Evolutionary conservation across 35 echinoderm and acorn worm genomes (phyloP), one percentile per base, ranked within the genome.

Genomic region (Lytechinus pictus): DNA sequence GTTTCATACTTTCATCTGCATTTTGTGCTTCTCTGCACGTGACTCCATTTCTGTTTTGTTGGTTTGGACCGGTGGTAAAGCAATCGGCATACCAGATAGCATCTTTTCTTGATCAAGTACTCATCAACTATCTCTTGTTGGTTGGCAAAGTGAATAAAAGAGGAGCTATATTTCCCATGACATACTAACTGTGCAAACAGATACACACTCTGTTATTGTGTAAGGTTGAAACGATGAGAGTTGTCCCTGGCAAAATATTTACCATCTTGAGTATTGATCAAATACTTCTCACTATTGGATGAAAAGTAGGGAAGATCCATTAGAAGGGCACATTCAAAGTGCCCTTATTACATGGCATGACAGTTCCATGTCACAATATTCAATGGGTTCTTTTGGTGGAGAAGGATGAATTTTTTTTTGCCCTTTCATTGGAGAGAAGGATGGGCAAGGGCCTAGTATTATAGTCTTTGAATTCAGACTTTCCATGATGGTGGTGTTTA

Each of bases 161-260:
- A 79, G 21, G 19, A n/a, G 12, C 19, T 4, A 79, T 79, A 19
- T 79, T 79, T 79, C 66, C n/a, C 66, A 79, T 79, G 66, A 79
- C 66, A 79, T 79, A 5, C 66, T 79, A 79, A 79, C 66, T 79
- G n/a, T 79, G 66, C 66, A 79, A 79, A 79, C 66, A 79, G 66
- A 79, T 79, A 79, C 66, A 79, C 66, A 24, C 66, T n/a, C 14
- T 79, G 66, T 79, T 79, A 79, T 79, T 79, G 66, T 79, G 66
- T 79, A 6, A 79, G 21, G 66, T 7, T 79, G 66, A 79, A 79
- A 79, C 7, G 66, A 79, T 79, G 66, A 79, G 66, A 79, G 66
- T 24, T 79, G 66, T 79, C 66, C n/a, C 66, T 79, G 66, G 66
- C 66, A 79, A 79, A 79, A 79, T 79, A 79, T 79, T 79, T 79